A percentile compares a stretch with the other conserved stretches of the same genome.
These are phyloP conservation scores for Melanotaenia duboulayi DNA, from an alignment of 2,113 vertebrate genomes.

Conservation along the genomic window DNA sequence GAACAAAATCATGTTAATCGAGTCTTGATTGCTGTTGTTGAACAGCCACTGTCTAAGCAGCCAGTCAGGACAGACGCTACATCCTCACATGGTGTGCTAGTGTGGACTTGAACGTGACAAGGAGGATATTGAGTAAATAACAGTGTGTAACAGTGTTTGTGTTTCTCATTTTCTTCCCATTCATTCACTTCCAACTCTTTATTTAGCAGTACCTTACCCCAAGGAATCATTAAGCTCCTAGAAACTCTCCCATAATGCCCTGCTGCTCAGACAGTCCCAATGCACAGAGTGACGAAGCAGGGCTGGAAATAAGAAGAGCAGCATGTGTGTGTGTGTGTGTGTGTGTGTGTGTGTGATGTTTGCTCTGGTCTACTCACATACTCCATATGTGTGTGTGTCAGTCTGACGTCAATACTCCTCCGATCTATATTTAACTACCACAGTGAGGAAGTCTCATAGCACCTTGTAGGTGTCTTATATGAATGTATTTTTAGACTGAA, in stretches of 20 bases:
- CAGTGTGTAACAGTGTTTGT: constrained; percentile 26
- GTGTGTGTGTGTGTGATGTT: constrained; percentile 25
- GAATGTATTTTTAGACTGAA: constrained; percentile 58
- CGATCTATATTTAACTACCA: constrained; percentile 67
- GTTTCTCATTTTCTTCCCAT: background rate
- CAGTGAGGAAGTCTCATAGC: constrained; percentile 55
- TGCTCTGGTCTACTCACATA: constrained; percentile 5
- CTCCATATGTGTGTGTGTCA: constrained; percentile 26
- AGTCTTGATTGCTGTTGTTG: background rate
- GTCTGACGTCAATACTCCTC: constrained; percentile 76
- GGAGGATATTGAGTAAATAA: background rate
- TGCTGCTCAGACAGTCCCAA: constrained; percentile 65
- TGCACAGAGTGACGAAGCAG: constrained; percentile 68
- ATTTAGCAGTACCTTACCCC: constrained; percentile 34
- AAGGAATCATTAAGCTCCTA: constrained; percentile 63
- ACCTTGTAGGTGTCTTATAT: constrained; percentile 69
- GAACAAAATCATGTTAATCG: background rate
- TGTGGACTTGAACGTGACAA: constrained; percentile 1
- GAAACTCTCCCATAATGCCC: constrained; percentile 65
- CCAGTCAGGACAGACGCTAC: background rate
- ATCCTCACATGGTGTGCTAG: constrained; percentile 7
- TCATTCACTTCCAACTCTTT: constrained; percentile 14
- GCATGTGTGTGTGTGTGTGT: background rate
- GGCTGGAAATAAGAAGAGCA: constrained; percentile 39
- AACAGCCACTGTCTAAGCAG: constrained; percentile 12